Evolutionary conservation across 1,140 invertebrate species (phyloP).

Genomic region (Helicoverpa armigera): DNA sequence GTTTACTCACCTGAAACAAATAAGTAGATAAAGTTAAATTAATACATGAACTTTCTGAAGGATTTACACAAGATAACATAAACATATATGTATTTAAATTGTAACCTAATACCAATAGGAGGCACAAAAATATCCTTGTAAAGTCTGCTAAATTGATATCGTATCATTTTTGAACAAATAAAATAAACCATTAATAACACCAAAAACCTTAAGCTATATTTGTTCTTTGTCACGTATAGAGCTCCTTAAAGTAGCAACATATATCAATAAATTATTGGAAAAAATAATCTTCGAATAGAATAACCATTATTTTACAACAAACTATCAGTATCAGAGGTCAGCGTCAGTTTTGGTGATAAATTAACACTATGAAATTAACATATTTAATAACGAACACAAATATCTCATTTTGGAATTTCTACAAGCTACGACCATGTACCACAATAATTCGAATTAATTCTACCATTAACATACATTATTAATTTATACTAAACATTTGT

Average conservation of each 20-base stretch:
- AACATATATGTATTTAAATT: no score
- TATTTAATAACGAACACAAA: conserved; percentile 3
- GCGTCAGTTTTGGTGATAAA: neutral
- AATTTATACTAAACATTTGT: conserved; percentile 21
- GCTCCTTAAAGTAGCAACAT: conserved; percentile 1
- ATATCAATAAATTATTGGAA: neutral
- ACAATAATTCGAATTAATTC: conserved; percentile 2
- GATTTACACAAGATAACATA: neutral
- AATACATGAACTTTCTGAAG: neutral
- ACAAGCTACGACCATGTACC: neutral
- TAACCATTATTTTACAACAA: conserved; percentile 5
- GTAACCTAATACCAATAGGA: no score
- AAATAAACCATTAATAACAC: no score
- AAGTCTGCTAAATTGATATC: no score
- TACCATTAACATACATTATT: conserved; percentile 28
- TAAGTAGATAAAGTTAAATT: neutral
- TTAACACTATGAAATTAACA: conserved; percentile 20
- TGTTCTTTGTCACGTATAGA: neutral
- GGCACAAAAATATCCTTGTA: no score
- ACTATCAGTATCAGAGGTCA: neutral
- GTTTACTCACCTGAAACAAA: conserved; percentile 38
- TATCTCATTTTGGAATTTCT: conserved; percentile 12
- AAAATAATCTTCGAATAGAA: neutral
- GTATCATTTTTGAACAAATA: no score
- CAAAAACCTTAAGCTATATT: no score